A percentile compares a stretch with the other conserved stretches of the same genome.
Conservation (phyloP, 2,113 vertebrate species). For the Ciconia maguari region DNA sequence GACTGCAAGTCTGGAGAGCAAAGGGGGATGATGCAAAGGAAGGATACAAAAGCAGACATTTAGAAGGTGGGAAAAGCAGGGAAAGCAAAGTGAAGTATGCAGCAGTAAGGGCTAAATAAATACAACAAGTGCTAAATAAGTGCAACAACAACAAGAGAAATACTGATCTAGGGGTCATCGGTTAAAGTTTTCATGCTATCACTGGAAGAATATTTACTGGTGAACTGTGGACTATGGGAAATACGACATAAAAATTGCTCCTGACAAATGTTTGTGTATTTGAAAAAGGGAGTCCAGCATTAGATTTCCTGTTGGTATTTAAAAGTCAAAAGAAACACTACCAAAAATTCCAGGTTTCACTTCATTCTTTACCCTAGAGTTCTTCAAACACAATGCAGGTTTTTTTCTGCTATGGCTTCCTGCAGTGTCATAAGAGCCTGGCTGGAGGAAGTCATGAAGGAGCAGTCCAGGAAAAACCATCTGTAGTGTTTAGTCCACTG, state of each 20-base stretch:
- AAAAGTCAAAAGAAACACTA: neutral
- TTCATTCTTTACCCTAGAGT: neutral
- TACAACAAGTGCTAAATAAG: too few relatives aligned
- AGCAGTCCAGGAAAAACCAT: neutral
- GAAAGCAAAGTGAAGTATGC: neutral
- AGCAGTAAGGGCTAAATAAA: neutral
- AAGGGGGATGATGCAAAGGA: neutral
- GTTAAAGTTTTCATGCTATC: neutral
- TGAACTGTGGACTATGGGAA: neutral
- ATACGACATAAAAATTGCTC: neutral
- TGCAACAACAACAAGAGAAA: neutral
- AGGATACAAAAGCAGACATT: neutral
- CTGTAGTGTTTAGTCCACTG: neutral
- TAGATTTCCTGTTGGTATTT: neutral
- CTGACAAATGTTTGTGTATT: neutral
- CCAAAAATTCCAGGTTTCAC: neutral
- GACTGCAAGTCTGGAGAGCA: neutral
- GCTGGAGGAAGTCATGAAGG: neutral
- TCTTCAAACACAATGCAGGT: neutral
- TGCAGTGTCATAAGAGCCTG: neutral
- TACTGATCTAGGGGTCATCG: neutral
- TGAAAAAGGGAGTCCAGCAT: neutral
- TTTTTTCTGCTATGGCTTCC: neutral
- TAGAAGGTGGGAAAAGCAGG: neutral
- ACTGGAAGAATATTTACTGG: neutral